Conservation (phyloP, 2,113 vertebrate genomes). For the Brachirus orientalis region DNA sequence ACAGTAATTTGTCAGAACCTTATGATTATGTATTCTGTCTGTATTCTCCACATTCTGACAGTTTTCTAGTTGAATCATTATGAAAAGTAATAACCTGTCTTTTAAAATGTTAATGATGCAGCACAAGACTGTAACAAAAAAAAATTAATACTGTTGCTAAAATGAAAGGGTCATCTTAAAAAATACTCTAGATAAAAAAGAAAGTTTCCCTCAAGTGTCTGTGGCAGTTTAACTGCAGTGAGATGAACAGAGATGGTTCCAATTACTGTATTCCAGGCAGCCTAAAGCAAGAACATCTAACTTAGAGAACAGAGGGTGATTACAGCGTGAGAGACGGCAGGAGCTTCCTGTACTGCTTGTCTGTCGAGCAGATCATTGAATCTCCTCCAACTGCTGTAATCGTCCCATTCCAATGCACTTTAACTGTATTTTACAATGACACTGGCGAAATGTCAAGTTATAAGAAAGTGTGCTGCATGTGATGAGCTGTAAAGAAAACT, state of each 20-base stretch:
- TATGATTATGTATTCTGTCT: too few species aligned
- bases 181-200: neutral
- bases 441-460: conserved; percentile 21
- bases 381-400: conserved; percentile 53
- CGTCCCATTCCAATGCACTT: conserved; percentile 38
- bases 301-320: conserved; percentile 47
- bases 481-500: too few species aligned
- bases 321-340: conserved; percentile 46
- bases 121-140: neutral
- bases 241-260: conserved; percentile 26
- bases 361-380: conserved; percentile 52
- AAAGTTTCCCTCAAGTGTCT: conserved; percentile 26
- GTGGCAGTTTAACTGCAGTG: conserved; percentile 14
- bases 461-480: neutral
- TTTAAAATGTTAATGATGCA: neutral
- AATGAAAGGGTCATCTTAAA: neutral
- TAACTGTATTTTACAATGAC: conserved; percentile 26
- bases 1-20: too few species aligned
- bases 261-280: conserved; percentile 48
- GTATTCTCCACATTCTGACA: too few species aligned
- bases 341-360: conserved; percentile 35
- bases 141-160: too few species aligned
- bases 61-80: too few species aligned
- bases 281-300: conserved; percentile 43
- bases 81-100: too few species aligned